These are phyloP conservation scores for Lasioglossum morio DNA, from an alignment of 2,888 invertebrate genomes.

Conservation along the genomic window DNA sequence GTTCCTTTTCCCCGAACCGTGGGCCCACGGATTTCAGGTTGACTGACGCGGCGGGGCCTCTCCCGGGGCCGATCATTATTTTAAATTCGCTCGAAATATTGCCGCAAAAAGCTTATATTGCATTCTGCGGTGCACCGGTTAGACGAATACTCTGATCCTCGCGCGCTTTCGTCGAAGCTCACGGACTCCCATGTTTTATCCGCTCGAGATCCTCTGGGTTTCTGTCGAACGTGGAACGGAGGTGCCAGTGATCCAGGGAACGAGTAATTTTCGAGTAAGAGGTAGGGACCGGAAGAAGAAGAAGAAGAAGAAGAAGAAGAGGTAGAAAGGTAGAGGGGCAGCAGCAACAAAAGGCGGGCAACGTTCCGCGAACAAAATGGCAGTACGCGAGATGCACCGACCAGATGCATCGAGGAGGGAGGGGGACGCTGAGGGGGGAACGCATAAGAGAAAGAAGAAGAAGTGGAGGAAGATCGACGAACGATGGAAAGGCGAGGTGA, in stretches of 20 bases:
- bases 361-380: constrained; percentile 70
- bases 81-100: constrained; percentile 79
- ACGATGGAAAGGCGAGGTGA: constrained; percentile 46
- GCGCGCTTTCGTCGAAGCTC: background rate
- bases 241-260: constrained; percentile 30
- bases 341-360: constrained; percentile 21
- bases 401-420: constrained; percentile 13
- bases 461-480: constrained; percentile 39
- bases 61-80: constrained; percentile 73
- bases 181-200: background rate
- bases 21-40: constrained; percentile 54
- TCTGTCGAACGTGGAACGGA: background rate
- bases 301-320: constrained; percentile 4
- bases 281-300: background rate
- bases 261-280: constrained; percentile 64
- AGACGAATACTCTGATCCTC: constrained; percentile 13
- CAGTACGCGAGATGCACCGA: constrained; percentile 46
- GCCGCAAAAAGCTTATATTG: constrained; percentile 77
- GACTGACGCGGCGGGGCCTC: constrained; percentile 28
- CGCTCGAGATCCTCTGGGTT: background rate
- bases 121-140: constrained; percentile 72
- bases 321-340: constrained; percentile 29
- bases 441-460: background rate
- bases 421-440: background rate
- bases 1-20: constrained; percentile 38